phyloP scores from a whole-genome alignment of 2,113 vertebrate species.

The Caretta caretta region DNA sequence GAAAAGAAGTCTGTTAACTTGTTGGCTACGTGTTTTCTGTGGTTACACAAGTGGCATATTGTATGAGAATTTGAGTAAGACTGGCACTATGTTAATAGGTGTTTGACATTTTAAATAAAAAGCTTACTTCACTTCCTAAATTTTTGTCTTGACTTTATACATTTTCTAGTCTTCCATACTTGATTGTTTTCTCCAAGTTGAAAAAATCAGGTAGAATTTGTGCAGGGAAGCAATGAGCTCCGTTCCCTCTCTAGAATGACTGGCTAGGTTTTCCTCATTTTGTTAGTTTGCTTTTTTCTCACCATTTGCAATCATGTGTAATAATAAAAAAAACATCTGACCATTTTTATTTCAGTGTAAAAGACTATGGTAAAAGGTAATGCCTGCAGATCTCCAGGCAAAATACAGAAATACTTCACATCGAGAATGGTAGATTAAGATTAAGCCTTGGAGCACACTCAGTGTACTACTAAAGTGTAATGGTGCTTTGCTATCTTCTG shows the following conservation, averaged over 20 bases:
- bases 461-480: not conserved
- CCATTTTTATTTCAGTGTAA: not conserved
- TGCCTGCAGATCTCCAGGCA: not conserved
- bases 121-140: not conserved
- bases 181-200: not conserved
- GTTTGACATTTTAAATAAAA: not conserved
- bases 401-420: not conserved
- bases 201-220: not conserved
- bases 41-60: not conserved
- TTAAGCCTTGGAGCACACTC: too few species aligned
- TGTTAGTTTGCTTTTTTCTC: not conserved
- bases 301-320: not conserved
- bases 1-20: not conserved
- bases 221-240: not conserved
- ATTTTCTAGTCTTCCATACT: constrained; percentile 19
- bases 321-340: not conserved
- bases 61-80: not conserved
- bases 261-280: not conserved
- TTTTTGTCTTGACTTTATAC: not conserved
- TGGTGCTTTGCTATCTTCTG: not conserved
- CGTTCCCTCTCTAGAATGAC: not conserved
- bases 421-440: not conserved
- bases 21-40: not conserved
- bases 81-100: not conserved
- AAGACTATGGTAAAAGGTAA: not conserved